phyloP scores from a whole-genome alignment of 2,797 vertebrate genomes.

The Xenopus petersii region DNA sequence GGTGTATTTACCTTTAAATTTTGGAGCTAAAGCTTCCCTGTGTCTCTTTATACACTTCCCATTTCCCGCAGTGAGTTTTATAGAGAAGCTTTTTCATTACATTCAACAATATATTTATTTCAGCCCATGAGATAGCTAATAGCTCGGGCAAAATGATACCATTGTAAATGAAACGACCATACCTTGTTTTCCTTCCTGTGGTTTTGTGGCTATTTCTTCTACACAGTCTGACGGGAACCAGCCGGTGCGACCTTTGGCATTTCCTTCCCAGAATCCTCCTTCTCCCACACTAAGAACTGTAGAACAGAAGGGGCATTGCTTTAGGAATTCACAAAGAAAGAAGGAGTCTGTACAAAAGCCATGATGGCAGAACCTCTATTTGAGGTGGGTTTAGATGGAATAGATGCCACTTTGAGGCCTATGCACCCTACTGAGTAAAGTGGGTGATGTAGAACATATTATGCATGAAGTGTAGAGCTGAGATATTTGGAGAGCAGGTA shows the following conservation, averaged over 20 bases:
- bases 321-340: too few relatives aligned
- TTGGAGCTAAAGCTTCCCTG: too few relatives aligned
- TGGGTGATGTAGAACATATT: too few relatives aligned
- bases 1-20: too few relatives aligned
- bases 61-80: neutral
- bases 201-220: conserved; percentile 78
- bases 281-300: conserved; percentile 88
- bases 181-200: conserved; percentile 80
- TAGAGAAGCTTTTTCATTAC: neutral
- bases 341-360: too few relatives aligned
- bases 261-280: conserved; percentile 94
- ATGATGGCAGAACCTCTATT: too few relatives aligned
- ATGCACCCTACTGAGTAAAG: too few relatives aligned
- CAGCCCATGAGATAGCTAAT: conserved; percentile 10
- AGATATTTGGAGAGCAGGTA: too few relatives aligned
- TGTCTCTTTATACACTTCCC: neutral
- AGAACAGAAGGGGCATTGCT: neutral
- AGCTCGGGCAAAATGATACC: neutral
- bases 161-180: conserved; percentile 22
- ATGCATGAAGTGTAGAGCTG: too few relatives aligned
- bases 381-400: too few relatives aligned
- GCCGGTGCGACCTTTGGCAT: conserved; percentile 82
- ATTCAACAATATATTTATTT: neutral
- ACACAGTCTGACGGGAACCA: conserved; percentile 93
- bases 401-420: too few relatives aligned